Evolutionary conservation across 2,113 vertebrate species (phyloP), one percentile per base, ranked within the genome.

Genomic region (Coreoperca whiteheadi): DNA sequence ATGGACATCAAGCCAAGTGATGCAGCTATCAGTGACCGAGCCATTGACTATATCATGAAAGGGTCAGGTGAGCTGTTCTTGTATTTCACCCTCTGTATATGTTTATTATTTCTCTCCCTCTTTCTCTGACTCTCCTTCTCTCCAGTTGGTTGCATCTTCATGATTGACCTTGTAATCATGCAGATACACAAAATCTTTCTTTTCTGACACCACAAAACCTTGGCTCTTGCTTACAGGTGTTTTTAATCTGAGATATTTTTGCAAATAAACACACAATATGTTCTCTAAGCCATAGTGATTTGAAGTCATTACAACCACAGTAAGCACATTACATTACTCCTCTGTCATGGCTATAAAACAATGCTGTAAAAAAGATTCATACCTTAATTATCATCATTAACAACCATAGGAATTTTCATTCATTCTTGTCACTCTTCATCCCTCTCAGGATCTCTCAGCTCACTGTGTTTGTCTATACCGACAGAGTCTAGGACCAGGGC

Each of bases 1-100:
- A 93, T 96, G 96, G 96, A 97, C 86, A 95, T 97, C 46, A 95
- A 96, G 77, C 96, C 96, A 21, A 97, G 96, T 8, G 94, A 96
- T 0, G 95, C 94, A 48, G 96, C 96, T 48, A 95, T 96, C 81
- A 96, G 93, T 28, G 94, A 97, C 89, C 86, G 92, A 90, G 94
- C 95, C 39, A 89, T 96, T 14, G 95, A 96, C 66, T 96, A 96
- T 81, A 94, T 94, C 80, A 95, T 94, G 94, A 97, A 96, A 79
- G 93, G 95, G 10, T 88, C 95, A 94, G 96, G 96, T 96, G 89
- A 87, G 83, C 74, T 41, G 34, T 37, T 59, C 46, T 34, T 79
- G 0, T 50, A 48, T 10, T 39, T 54, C 14, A 28, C 1, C 16
- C 34, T 56, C 1, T 28, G 3, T 28, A 20, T 32, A 11, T 54